phyloP scores from a whole-genome alignment of 2,113 vertebrate species.

The Acanthisitta chloris region DNA sequence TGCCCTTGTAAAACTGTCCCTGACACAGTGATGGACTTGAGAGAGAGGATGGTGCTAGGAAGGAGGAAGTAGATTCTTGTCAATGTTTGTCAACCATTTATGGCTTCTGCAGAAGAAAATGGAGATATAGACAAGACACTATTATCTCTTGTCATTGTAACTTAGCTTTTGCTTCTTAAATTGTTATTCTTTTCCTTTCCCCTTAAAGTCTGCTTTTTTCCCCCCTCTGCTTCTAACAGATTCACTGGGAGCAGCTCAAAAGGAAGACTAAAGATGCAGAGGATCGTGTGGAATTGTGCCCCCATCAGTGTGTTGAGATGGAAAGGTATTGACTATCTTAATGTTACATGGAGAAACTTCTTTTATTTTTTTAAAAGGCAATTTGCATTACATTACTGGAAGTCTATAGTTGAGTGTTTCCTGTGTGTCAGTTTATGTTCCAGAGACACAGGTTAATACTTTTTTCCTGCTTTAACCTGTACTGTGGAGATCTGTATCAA shows the following conservation, averaged over 20 bases:
- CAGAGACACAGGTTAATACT: not conserved
- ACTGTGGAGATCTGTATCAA: not conserved
- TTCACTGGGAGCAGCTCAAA: not conserved
- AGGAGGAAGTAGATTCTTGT: not conserved
- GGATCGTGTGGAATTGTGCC: not conserved
- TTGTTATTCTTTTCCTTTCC: not conserved
- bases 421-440: not conserved
- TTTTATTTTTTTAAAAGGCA: not conserved
- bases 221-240: slow-evolving; percentile 14
- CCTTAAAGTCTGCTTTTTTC: not conserved
- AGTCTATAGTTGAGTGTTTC: not conserved
- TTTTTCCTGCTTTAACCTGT: not conserved
- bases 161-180: not conserved
- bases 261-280: not conserved
- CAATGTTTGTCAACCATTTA: not conserved
- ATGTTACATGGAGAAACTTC: not conserved
- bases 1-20: not conserved
- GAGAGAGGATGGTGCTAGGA: not conserved
- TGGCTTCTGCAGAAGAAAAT: not conserved
- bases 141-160: not conserved
- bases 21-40: not conserved
- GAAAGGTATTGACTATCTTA: slow-evolving; percentile 64
- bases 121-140: not conserved
- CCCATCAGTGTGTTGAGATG: slow-evolving; percentile 21
- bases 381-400: not conserved